Evolutionary conservation across 2,888 invertebrate genomes (phyloP).

Genomic region (Aleiodes testaceus): DNA sequence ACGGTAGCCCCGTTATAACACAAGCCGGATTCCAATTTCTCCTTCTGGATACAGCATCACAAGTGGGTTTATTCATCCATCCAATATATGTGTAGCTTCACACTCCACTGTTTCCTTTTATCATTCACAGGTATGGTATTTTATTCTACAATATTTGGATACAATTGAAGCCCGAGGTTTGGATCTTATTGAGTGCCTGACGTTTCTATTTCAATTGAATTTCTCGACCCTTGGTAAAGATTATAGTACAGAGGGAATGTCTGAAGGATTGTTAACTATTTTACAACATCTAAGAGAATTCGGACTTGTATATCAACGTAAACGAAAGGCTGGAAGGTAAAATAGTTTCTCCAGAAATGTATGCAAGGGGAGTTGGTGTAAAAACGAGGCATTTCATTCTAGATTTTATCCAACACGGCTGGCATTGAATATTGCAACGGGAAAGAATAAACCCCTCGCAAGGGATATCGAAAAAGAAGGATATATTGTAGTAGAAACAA

Average conservation of each 20-base stretch:
- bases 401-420: conserved; percentile 96
- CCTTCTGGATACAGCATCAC: conserved; percentile 92
- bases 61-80: conserved; percentile 75
- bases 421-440: conserved; percentile 88
- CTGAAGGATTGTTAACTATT: conserved; percentile 88
- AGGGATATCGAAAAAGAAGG: conserved; percentile 75
- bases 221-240: conserved; percentile 96
- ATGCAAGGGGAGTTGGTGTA: too few relatives aligned
- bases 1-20: conserved; percentile 90
- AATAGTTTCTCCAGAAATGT: conserved; percentile 12
- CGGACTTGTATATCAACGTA: conserved; percentile 97
- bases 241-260: conserved; percentile 97
- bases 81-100: background rate
- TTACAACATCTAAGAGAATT: conserved; percentile 97
- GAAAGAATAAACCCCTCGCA: conserved; percentile 72
- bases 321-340: conserved; percentile 77
- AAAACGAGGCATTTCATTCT: too few relatives aligned
- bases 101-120: background rate
- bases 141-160: conserved; percentile 95
- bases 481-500: conserved; percentile 96
- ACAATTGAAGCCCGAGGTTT: conserved; percentile 91
- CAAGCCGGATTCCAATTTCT: conserved; percentile 98
- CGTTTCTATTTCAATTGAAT: conserved; percentile 96
- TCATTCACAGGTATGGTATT: conserved; percentile 86
- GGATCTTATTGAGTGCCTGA: conserved; percentile 92